phyloP scores from a whole-genome alignment of 2,797 vertebrate species.

The Dendrocincla tyrannina region DNA sequence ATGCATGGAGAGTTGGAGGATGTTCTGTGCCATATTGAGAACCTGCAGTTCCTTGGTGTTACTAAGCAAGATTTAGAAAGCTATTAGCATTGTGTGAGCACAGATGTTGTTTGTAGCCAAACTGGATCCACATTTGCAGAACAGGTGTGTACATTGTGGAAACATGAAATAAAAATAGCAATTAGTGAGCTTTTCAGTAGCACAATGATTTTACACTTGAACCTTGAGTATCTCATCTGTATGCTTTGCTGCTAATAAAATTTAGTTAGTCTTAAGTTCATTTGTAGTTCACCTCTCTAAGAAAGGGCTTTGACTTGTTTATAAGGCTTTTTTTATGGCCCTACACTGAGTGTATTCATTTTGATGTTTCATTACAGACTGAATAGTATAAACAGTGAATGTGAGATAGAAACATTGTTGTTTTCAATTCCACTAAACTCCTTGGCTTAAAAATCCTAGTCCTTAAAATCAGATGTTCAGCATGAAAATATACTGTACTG shows the following conservation, averaged over 20 bases:
- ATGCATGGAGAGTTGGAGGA: not conserved
- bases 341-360: not conserved
- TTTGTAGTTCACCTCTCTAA: not conserved
- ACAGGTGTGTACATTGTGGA: not conserved
- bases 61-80: not conserved
- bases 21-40: not conserved
- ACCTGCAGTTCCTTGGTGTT: not conserved
- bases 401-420: not conserved
- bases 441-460: not conserved
- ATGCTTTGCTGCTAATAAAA: not conserved
- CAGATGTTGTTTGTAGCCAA: not conserved
- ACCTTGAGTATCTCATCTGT: not conserved
- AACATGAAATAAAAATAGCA: not conserved
- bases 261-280: not conserved
- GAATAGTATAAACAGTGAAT: not conserved
- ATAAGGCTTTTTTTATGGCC: not conserved
- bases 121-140: not conserved
- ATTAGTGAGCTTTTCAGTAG: not conserved
- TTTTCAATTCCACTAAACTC: not conserved
- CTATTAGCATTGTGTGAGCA: not conserved
- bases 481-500: not conserved
- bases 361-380: not conserved
- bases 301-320: not conserved
- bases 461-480: not conserved
- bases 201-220: not conserved